Percentiles rank a stretch among this genome's conserved stretches.
Evolutionary conservation across 2,113 vertebrate species (phyloP).

Genomic region (Drymodes brunneopygia): DNA sequence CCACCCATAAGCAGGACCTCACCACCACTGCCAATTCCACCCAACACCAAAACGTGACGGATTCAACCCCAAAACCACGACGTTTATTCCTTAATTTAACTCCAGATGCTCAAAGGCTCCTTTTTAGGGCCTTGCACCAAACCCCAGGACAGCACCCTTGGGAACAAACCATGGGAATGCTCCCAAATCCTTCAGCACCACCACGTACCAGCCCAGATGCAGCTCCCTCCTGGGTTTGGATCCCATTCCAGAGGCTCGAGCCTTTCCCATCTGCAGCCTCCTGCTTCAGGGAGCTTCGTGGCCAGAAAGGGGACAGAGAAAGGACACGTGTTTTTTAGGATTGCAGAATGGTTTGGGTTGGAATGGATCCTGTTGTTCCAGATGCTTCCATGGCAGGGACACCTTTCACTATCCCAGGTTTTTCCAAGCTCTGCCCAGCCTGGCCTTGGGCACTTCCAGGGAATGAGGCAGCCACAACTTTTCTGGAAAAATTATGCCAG

Average conservation of each 20-base stretch:
- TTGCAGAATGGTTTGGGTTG: not conserved
- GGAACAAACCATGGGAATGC: accelerated
- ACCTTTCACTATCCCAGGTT: not conserved
- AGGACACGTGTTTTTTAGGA: not conserved
- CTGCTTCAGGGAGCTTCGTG: conserved; percentile 44
- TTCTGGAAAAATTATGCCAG: accelerated
- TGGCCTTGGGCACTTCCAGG: not conserved
- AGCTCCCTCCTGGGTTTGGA: not conserved
- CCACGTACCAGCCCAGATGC: not conserved
- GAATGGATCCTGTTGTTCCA: not conserved
- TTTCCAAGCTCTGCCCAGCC: not conserved
- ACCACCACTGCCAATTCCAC: accelerated
- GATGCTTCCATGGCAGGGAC: not conserved
- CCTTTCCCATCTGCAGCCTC: not conserved
- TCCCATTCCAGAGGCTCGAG: not conserved
- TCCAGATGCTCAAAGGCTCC: not conserved
- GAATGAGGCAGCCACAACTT: not conserved
- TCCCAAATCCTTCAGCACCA: accelerated
- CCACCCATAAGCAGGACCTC: not conserved
- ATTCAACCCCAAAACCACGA: not conserved
- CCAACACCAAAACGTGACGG: accelerated
- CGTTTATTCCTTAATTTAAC: not conserved
- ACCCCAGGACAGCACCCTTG: not conserved
- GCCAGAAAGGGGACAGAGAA: not conserved
- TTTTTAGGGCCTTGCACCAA: not conserved